Base-by-base conservation (phyloP, 2,113 vertebrate genomes). In the Neomonachus schauinslandi region DNA sequence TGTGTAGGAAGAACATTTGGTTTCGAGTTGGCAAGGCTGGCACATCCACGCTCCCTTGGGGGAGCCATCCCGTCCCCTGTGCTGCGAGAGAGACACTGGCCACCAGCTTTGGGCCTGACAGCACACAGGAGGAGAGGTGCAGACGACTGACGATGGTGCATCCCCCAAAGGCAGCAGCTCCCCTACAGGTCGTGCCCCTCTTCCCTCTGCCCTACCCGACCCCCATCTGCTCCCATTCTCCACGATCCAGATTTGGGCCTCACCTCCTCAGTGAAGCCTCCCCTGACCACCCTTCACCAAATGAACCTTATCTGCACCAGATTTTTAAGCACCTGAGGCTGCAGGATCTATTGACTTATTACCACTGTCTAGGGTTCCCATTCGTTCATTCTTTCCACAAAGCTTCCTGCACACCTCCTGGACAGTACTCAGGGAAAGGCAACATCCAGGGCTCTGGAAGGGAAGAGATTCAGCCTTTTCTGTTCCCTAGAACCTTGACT, bases 1-100 rank as follows among this genome's bases (percentile, higher is more conserved):
- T 83, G 84, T 15, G 67, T 76, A 65, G 97, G 97, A 97, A 91
- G 96, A 88, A 87, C 87, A 51, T 82, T 92, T 94, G 95, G 97
- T 88, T 94, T 96, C 88, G 7, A 46, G 55, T 79, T 93, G 97
- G 96, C 87, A 77, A 88, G 22, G 22, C 90, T 97, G 96, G 80
- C 39, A 79, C 24, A 92, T 5, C 69, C 86, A 94, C 15, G 36
- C 31, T 90, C 69, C 88, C 59, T 4, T 19, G 42, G 81, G 74
- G 67, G 83, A 84, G 21, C 49, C 4, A 2, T 83, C 67, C 74
- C 67, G 69, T 63, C 14, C 69, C 86, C 1, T 4, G 7, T 33
- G 49, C 82, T 19, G 11, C 4, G 1, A 67, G 9, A 39, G 12
- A 72, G 88, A 88, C 2, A 9, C 63, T 46, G 39, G 36, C 19